Conservation (phyloP, 2,888 invertebrate species). For the Andrena hattorfiana region DNA sequence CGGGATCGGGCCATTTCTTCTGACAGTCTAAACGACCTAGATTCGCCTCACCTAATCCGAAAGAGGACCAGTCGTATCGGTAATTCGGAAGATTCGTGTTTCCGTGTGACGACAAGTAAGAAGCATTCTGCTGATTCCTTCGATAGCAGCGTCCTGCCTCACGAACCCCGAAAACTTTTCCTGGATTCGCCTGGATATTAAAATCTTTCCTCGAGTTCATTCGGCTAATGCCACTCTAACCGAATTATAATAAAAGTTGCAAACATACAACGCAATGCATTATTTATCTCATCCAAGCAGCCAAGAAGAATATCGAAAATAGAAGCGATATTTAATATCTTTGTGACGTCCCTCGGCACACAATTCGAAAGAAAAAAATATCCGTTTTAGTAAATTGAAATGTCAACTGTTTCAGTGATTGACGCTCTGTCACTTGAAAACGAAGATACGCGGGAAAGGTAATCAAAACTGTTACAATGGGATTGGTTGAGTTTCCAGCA, state of each 20-base stretch:
- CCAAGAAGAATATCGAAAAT: neutral
- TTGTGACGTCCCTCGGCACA: neutral
- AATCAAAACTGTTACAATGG: slow-evolving; percentile 9
- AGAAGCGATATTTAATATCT: neutral
- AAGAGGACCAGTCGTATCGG: slow-evolving; percentile 26
- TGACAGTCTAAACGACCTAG: slow-evolving; percentile 25
- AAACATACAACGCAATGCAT: no score
- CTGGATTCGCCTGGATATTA: neutral
- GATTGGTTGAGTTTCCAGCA: neutral
- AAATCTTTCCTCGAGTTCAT: neutral
- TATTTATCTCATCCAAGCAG: no score
- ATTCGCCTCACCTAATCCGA: slow-evolving; percentile 33
- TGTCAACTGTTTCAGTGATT: neutral
- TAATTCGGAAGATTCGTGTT: slow-evolving; percentile 16
- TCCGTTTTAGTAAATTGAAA: neutral
- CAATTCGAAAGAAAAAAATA: neutral
- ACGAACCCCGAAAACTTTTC: neutral
- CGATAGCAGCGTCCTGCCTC: neutral
- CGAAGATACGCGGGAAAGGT: neutral
- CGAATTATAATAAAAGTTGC: no score
- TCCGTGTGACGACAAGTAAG: neutral
- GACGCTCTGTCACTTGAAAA: neutral
- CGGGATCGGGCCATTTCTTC: slow-evolving; percentile 1
- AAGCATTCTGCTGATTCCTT: neutral
- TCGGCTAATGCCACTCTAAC: no score